Percentiles rank a stretch among this genome's conserved stretches.
Evolutionary conservation across 2,797 vertebrate genomes (phyloP).

Genomic region (Ataeniobius toweri): DNA sequence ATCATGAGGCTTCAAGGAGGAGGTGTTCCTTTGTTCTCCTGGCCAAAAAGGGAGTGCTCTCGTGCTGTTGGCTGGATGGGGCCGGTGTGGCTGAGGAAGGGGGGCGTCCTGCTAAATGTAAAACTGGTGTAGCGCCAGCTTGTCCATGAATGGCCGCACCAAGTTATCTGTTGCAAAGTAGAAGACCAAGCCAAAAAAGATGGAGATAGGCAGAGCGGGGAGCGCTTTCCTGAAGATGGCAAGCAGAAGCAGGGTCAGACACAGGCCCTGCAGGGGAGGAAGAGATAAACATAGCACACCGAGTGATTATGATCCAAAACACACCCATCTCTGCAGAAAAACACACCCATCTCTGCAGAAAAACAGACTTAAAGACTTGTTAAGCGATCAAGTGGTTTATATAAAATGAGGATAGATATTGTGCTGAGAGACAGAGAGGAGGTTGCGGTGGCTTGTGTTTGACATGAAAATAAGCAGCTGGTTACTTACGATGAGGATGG

Average conservation of each 20-base stretch:
- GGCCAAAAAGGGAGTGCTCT: slow-evolving; percentile 44
- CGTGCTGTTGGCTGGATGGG: slow-evolving; percentile 54
- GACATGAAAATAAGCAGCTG: slow-evolving; percentile 15
- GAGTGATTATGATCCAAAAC: slow-evolving; percentile 34
- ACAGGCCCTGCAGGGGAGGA: slow-evolving; percentile 85
- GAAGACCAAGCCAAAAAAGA: slow-evolving; percentile 97
- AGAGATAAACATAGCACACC: slow-evolving; percentile 3
- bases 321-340: slow-evolving; percentile 2
- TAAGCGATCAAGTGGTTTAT: slow-evolving; percentile 24
- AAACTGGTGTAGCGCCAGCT: slow-evolving; percentile 95
- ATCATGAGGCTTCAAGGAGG: slow-evolving; percentile 50
- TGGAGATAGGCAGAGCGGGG: slow-evolving; percentile 97
- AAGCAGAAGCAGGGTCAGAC: slow-evolving; percentile 95
- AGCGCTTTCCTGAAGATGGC: slow-evolving; percentile 99
- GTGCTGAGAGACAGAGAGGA: slow-evolving; percentile 3
- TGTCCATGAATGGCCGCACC: slow-evolving; percentile 97
- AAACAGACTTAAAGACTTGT: background rate
- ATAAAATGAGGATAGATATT: slow-evolving; percentile 5
- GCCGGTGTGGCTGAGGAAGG: slow-evolving; percentile 28
- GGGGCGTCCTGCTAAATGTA: slow-evolving; percentile 88
- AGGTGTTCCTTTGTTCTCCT: slow-evolving; percentile 43
- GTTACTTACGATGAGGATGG: slow-evolving; percentile 97
- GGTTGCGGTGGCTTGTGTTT: slow-evolving; percentile 9
- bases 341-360: background rate
- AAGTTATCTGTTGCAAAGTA: slow-evolving; percentile 99